Evolutionary conservation across 2,113 vertebrate genomes (phyloP), one percentile per base, ranked within the genome.

Genomic region (Lamprotornis superbus): DNA sequence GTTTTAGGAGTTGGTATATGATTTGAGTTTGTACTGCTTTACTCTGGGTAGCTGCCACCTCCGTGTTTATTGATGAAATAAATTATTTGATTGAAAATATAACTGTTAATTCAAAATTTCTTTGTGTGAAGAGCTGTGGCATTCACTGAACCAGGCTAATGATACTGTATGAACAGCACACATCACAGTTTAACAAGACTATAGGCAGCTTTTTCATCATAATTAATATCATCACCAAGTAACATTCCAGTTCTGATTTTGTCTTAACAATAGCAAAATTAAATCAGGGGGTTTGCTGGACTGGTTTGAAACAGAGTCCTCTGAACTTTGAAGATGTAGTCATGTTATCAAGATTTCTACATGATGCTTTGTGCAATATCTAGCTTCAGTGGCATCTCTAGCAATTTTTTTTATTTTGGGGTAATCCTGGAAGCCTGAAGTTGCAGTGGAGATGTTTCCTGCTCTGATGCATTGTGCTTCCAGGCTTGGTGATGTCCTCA

Each of bases 231-330:
- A 23, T 49, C 4, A 2, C 24, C 22, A 63, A 33, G 20, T 64
- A 79, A 37, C 10, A 25, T 79, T 68, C 9, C 2, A 4, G 14
- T 28, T 65, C 59, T 71, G 20, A 52, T 47, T 76, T 56, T 56
- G 8, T 50, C 33, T 70, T 68, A 55, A 8, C 19, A 68, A 50
- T 4, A 68, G 6, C 27, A 33, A 39, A 39, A 17, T 20, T 64
- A 50, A 71, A 77, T 42, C 8, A 35, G 1, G 2, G 5, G 0
- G 0, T 10, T 83, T 83, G 3, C 10, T 81, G 24, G 44, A 74
- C 21, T 47, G 3, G 9, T 42, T 42, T 6, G 71, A 57, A 84
- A 78, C 15, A 52, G 15, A 87, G 22, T 67, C 28, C 11, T 67
- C 31, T 68, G 49, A 77, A 60, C 59, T 76, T 60, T 71, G 25